phyloP scores from a whole-genome alignment of 2,888 invertebrate genomes.

The Phlogophora meticulosa region DNA sequence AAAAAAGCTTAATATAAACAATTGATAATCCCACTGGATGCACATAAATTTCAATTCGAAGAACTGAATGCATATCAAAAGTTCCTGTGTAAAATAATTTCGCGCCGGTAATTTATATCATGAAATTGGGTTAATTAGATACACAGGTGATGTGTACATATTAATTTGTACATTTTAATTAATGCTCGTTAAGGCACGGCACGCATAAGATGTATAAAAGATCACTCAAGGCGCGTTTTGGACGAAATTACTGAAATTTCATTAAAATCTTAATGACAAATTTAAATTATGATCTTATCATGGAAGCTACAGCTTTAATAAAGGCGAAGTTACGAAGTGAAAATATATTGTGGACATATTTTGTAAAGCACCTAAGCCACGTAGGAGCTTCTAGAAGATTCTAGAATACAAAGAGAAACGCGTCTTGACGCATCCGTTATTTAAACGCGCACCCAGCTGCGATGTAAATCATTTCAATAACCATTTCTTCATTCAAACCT shows the following conservation, averaged over 20 bases:
- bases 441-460: no score
- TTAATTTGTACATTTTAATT: conserved; percentile 65
- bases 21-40: conserved; percentile 11
- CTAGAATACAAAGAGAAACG: no score
- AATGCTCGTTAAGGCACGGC: conserved; percentile 53
- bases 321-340: neutral
- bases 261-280: conserved; percentile 23
- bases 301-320: conserved; percentile 1
- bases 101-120: conserved; percentile 46
- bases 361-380: no score
- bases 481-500: no score
- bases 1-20: conserved; percentile 16
- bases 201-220: conserved; percentile 55
- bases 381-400: no score
- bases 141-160: conserved; percentile 64
- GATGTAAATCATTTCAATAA: no score
- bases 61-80: conserved; percentile 45
- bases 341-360: no score
- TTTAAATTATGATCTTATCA: conserved; percentile 28
- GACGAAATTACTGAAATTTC: conserved; percentile 44
- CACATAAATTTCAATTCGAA: conserved; percentile 21
- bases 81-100: conserved; percentile 35
- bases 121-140: conserved; percentile 64
- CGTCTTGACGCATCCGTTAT: no score
- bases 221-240: conserved; percentile 42